Percentiles rank a stretch among this genome's conserved stretches.
Evolutionary conservation across 2,113 vertebrate species (phyloP).

Genomic region (Pelvicachromis taeniatus): DNA sequence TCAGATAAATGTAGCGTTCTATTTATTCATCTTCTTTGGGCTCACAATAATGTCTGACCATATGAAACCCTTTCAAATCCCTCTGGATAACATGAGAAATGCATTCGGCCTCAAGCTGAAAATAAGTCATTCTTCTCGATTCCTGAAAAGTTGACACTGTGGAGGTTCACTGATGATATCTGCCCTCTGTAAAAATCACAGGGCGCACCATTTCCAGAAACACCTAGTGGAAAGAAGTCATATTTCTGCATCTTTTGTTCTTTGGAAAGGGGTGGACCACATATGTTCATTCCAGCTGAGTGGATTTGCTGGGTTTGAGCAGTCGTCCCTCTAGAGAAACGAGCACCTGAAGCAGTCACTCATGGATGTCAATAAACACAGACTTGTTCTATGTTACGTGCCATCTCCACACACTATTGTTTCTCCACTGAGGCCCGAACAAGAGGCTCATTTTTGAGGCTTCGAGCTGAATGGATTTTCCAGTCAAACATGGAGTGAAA

Average conservation of each 20-base stretch:
- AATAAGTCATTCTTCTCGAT: slow-evolving; percentile 17
- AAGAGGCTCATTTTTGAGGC: slow-evolving; percentile 13
- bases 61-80: neutral
- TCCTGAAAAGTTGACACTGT: slow-evolving; percentile 13
- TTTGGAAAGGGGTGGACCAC: slow-evolving; percentile 3
- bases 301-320: slow-evolving; percentile 4
- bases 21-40: slow-evolving; percentile 6
- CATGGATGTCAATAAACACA: slow-evolving; percentile 40
- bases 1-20: slow-evolving; percentile 4
- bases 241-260: slow-evolving; percentile 20
- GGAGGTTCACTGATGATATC: slow-evolving; percentile 30
- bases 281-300: slow-evolving; percentile 34
- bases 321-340: slow-evolving; percentile 26
- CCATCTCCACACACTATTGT: slow-evolving; percentile 33
- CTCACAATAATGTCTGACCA: neutral
- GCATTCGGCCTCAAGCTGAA: neutral
- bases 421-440: slow-evolving; percentile 17
- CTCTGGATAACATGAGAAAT: neutral
- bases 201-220: neutral
- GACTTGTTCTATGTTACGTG: neutral
- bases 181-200: slow-evolving; percentile 3
- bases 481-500: slow-evolving; percentile 47
- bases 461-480: slow-evolving; percentile 43
- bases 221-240: slow-evolving; percentile 37
- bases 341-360: slow-evolving; percentile 52